phyloP scores from a whole-genome alignment of 2,113 vertebrate species.

The Daboia siamensis region DNA sequence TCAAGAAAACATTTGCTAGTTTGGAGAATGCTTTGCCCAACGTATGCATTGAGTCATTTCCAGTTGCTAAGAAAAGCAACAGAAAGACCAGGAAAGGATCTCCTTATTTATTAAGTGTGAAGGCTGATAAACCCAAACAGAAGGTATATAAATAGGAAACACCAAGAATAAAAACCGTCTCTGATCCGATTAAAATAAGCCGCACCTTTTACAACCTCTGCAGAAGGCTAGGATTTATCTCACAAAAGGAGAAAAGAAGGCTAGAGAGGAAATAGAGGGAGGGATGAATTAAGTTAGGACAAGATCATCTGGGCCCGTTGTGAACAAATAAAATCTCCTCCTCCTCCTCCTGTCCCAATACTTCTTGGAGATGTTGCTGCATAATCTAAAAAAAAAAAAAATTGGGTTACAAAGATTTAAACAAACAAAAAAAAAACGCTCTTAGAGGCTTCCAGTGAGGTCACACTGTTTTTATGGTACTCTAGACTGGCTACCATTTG shows the following conservation, averaged over 20 bases:
- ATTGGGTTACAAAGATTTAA: slow-evolving; percentile 45
- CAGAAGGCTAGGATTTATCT: slow-evolving; percentile 53
- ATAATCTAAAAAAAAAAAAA: slow-evolving; percentile 59
- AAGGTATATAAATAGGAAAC: slow-evolving; percentile 12
- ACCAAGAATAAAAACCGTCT: slow-evolving; percentile 32
- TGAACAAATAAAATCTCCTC: slow-evolving; percentile 47
- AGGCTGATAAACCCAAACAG: slow-evolving; percentile 59
- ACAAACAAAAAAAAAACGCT: slow-evolving; percentile 19
- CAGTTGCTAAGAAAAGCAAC: slow-evolving; percentile 49
- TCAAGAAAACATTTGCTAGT: slow-evolving; percentile 28
- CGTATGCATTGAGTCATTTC: slow-evolving; percentile 37
- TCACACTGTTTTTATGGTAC: not conserved
- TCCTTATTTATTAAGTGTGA: slow-evolving; percentile 58
- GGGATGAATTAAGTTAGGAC: slow-evolving; percentile 64
- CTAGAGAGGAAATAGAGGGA: slow-evolving; percentile 70
- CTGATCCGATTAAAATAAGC: slow-evolving; percentile 59
- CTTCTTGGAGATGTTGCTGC: slow-evolving; percentile 58
- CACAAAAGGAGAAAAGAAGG: slow-evolving; percentile 32
- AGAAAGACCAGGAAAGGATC: slow-evolving; percentile 29
- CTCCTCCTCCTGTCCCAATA: slow-evolving; percentile 51
- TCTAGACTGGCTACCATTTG: not conserved
- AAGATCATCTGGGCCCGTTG: slow-evolving; percentile 42
- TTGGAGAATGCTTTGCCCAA: slow-evolving; percentile 42
- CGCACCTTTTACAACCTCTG: slow-evolving; percentile 55
- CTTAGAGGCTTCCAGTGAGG: not conserved